These are phyloP conservation scores for Muraenolepis orangiensis DNA, from an alignment of 2,797 vertebrate genomes.

Conservation along the genomic window DNA sequence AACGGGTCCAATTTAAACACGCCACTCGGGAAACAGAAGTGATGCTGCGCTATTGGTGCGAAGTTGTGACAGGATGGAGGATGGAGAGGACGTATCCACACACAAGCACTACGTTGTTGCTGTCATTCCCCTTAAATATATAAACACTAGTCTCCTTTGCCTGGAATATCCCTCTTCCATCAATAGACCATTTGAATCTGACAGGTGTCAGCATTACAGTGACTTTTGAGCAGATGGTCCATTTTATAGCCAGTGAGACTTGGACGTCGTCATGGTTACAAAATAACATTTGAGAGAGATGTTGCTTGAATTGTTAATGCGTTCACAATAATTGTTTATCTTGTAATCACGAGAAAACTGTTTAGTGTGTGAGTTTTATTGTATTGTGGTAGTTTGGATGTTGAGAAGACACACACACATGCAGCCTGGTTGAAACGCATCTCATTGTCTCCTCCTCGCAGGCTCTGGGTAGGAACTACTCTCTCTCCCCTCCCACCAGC, in stretches of 20 bases:
- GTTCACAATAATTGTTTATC: no score
- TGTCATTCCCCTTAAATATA: no score
- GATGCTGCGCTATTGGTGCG: background rate
- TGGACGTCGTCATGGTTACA: no score
- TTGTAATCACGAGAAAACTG: no score
- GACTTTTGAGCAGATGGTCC: no score
- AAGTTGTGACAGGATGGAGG: background rate
- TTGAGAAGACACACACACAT: no score
- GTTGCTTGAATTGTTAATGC: no score
- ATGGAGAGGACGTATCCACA: background rate
- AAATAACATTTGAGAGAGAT: no score
- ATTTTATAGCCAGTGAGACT: no score
- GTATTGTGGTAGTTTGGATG: background rate
- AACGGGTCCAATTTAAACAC: constrained; percentile 30
- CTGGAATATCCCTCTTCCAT: background rate
- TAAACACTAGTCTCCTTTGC: background rate
- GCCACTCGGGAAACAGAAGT: constrained; percentile 1
- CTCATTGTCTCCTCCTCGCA: constrained; percentile 48
- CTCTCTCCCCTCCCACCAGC: constrained; percentile 82
- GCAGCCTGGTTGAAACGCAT: background rate
- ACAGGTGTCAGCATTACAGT: no score
- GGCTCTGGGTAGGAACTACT: constrained; percentile 70
- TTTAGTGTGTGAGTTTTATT: background rate
- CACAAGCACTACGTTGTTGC: no score
- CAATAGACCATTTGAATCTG: background rate